Evolutionary conservation across 2,888 invertebrate genomes (phyloP).

Genomic region (Tipula helvola): DNA sequence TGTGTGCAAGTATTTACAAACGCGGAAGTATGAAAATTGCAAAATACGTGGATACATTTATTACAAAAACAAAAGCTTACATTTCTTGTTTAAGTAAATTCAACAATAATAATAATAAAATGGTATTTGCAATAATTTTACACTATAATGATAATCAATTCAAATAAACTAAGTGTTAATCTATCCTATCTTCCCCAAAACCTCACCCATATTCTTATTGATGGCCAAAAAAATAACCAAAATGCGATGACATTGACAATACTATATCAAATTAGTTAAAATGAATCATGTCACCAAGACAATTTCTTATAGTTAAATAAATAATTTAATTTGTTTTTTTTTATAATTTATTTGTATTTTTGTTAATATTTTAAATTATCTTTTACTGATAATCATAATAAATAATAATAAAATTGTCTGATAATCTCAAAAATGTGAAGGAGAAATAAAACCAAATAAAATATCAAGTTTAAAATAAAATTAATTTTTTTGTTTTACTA

Average conservation of each 20-base stretch:
- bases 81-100: not conserved
- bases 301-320: too few relatives aligned
- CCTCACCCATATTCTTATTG: not conserved
- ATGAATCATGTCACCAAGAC: not conserved
- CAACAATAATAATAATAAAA: not conserved
- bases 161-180: not conserved
- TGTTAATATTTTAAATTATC: too few relatives aligned
- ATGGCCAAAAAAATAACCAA: not conserved
- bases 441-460: too few relatives aligned
- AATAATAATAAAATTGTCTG: too few relatives aligned
- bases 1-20: not conserved
- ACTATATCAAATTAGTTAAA: too few relatives aligned
- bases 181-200: not conserved
- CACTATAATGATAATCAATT: not conserved
- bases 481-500: too few relatives aligned
- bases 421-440: too few relatives aligned
- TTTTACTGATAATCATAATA: too few relatives aligned
- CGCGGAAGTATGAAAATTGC: not conserved
- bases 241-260: not conserved
- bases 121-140: not conserved
- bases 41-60: not conserved
- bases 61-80: not conserved
- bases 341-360: too few relatives aligned
- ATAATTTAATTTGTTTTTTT: too few relatives aligned
- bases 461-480: too few relatives aligned